A percentile compares a stretch with the other conserved stretches of the same genome.
These are phyloP conservation scores for Agrotis ipsilon DNA, from an alignment of 2,888 invertebrate genomes.

Conservation along the genomic window DNA sequence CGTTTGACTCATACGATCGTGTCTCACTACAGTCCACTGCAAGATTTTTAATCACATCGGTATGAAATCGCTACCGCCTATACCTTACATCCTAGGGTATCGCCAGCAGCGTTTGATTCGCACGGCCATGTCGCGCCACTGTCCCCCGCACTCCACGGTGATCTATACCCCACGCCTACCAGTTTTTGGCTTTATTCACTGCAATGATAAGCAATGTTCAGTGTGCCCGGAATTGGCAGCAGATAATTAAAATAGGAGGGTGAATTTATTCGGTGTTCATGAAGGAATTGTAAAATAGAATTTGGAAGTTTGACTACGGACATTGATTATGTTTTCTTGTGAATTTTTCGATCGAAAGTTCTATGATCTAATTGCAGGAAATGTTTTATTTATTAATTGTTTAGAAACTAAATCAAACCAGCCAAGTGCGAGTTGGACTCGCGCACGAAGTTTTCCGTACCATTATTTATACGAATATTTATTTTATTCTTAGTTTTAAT, in stretches of 20 bases:
- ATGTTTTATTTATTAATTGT: too few species aligned
- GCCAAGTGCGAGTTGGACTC: too few species aligned
- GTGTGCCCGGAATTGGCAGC: conserved; percentile 24
- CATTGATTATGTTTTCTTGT: background rate
- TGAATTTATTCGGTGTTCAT: background rate
- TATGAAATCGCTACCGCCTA: conserved; percentile 41
- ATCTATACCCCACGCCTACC: conserved; percentile 60
- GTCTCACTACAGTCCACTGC: too few species aligned
- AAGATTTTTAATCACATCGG: background rate
- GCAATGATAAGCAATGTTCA: conserved; percentile 48
- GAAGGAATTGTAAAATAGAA: too few species aligned
- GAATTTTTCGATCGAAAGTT: background rate
- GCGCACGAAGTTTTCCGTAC: too few species aligned
- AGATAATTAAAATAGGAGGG: conserved; percentile 24
- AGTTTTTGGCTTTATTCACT: conserved; percentile 54
- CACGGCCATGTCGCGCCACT: conserved; percentile 41
- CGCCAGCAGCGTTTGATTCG: conserved; percentile 59
- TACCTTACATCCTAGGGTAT: conserved; percentile 5
- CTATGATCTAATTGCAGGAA: background rate
- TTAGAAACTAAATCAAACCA: too few species aligned
- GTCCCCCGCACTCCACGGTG: conserved; percentile 57
- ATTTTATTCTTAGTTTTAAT: too few species aligned
- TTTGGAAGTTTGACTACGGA: background rate
- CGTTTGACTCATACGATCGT: too few species aligned
- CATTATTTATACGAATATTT: too few species aligned